These are phyloP conservation scores for Mormyrus lacerda DNA, from an alignment of 2,113 vertebrate species.

Conservation along the genomic window DNA sequence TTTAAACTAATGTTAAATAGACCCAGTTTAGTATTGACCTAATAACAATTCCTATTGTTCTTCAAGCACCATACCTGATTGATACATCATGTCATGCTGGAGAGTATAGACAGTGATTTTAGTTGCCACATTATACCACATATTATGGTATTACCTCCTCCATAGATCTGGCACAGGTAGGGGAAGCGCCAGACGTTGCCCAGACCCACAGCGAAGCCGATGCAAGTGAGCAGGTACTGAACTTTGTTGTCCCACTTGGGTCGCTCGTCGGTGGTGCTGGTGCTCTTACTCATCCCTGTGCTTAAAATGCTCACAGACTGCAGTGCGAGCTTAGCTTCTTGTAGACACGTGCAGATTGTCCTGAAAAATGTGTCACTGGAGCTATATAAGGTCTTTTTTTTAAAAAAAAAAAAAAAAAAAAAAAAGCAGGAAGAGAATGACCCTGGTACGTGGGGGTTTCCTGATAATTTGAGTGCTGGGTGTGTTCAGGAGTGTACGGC, in stretches of 20 bases:
- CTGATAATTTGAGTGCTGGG: not conserved
- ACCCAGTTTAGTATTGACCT: not conserved
- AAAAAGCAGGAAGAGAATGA: not conserved
- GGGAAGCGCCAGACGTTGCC: constrained; percentile 70
- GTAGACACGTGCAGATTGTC: not conserved
- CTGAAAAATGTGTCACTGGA: not conserved
- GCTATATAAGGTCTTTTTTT: not conserved
- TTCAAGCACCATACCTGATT: not conserved
- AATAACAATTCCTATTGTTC: not conserved
- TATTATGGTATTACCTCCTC: constrained; percentile 52
- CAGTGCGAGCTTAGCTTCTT: not conserved
- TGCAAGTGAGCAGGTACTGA: constrained; percentile 64
- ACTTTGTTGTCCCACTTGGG: constrained; percentile 76
- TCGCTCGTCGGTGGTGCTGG: constrained; percentile 35
- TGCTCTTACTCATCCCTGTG: not conserved
- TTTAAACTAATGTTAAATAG: not conserved
- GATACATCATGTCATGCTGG: not conserved
- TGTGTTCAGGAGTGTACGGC: not conserved
- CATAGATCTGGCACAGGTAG: constrained; percentile 65
- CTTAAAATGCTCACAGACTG: not conserved
- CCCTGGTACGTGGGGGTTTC: not conserved
- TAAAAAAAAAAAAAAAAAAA: too few species aligned
- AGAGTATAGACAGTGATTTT: not conserved
- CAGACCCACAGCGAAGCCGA: constrained; percentile 63
- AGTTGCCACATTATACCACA: not conserved